Evolutionary conservation across 2,113 vertebrate genomes (phyloP).

Genomic region (Scortum barcoo): DNA sequence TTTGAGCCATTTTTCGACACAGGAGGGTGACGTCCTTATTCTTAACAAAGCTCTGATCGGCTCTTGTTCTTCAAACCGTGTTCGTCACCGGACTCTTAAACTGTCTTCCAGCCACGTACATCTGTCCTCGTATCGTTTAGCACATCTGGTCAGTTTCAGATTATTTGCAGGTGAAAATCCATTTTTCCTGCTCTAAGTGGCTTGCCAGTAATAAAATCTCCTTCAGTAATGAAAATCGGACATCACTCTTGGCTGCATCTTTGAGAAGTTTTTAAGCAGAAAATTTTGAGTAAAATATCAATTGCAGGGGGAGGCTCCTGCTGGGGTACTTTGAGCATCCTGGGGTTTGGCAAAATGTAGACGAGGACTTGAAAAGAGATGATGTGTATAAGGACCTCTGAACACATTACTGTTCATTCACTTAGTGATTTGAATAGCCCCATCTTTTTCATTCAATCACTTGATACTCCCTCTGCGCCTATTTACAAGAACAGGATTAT

Average conservation of each 20-base stretch:
- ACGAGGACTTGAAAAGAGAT: constrained; percentile 47
- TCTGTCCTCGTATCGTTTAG: constrained; percentile 44
- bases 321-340: background rate
- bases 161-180: constrained; percentile 70
- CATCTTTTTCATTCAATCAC: constrained; percentile 30
- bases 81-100: constrained; percentile 7
- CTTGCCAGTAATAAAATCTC: constrained; percentile 11
- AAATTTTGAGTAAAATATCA: constrained; percentile 47
- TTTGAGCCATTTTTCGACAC: background rate
- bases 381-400: constrained; percentile 28
- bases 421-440: constrained; percentile 44
- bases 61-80: background rate
- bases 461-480: constrained; percentile 57
- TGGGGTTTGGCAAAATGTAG: constrained; percentile 44
- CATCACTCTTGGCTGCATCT: constrained; percentile 14
- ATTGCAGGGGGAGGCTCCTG: constrained; percentile 17
- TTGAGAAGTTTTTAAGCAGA: constrained; percentile 10
- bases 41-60: background rate
- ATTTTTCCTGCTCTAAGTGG: constrained; percentile 60
- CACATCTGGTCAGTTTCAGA: constrained; percentile 57
- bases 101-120: constrained; percentile 43
- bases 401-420: constrained; percentile 52
- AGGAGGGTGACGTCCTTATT: background rate
- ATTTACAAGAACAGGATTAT: constrained; percentile 38
- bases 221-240: constrained; percentile 3